Evolutionary conservation across 2,113 vertebrate genomes (phyloP).

Genomic region (Neotragus pygmaeus): DNA sequence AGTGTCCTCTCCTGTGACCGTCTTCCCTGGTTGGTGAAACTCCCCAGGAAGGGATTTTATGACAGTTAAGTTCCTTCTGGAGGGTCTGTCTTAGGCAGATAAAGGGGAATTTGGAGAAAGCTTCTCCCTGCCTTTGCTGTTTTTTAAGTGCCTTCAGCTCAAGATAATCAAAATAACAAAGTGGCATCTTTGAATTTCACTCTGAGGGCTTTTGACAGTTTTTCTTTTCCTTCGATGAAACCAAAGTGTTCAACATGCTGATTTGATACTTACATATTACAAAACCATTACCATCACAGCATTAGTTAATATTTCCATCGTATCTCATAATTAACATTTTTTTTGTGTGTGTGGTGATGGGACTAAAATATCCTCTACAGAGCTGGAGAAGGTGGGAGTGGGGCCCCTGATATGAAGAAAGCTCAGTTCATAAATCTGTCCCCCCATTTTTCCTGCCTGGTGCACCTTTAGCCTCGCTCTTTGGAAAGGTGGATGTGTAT

Average conservation of each 20-base stretch:
- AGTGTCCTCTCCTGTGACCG: not conserved
- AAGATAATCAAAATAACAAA: not conserved
- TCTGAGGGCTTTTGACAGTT: not conserved
- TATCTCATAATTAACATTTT: no score
- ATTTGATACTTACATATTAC: no score
- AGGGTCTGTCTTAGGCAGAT: not conserved
- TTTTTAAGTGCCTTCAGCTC: not conserved
- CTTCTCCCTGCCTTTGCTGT: not conserved
- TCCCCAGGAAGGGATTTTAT: no score
- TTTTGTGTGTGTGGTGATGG: not conserved
- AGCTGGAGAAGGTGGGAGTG: accelerated
- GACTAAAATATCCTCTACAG: not conserved
- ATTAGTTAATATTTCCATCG: no score
- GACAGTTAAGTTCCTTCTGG: not conserved
- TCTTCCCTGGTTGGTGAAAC: not conserved
- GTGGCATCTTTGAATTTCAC: not conserved
- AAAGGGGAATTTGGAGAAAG: not conserved
- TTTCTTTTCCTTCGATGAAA: not conserved
- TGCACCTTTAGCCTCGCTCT: not conserved
- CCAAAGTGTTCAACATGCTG: no score
- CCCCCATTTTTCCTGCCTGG: not conserved
- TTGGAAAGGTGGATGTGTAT: not conserved
- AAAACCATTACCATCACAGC: no score
- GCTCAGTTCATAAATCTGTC: not conserved
- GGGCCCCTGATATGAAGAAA: not conserved